Conservation (phyloP, 2,888 invertebrate genomes). For the Scotopteryx bipunctaria region DNA sequence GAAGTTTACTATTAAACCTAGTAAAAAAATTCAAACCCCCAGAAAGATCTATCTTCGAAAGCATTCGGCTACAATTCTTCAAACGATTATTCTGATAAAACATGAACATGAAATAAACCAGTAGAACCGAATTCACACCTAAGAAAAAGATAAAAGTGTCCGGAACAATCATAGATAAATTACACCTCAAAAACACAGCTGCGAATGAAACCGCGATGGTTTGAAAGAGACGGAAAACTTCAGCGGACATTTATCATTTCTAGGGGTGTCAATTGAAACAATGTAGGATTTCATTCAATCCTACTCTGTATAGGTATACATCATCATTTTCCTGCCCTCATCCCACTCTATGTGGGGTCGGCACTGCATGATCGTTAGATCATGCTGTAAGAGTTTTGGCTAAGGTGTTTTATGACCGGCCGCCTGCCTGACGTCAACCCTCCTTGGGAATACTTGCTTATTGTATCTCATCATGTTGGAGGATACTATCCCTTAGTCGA, state of each 20-base stretch:
- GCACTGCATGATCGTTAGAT: too few relatives aligned
- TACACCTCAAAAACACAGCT: constrained; percentile 64
- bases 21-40: constrained; percentile 1
- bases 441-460: too few relatives aligned
- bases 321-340: too few relatives aligned
- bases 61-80: constrained; percentile 14
- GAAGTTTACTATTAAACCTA: too few relatives aligned
- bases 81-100: constrained; percentile 14
- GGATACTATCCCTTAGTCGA: too few relatives aligned
- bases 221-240: constrained; percentile 41
- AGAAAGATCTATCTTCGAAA: background rate
- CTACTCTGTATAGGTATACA: too few relatives aligned
- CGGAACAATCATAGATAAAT: constrained; percentile 69
- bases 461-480: too few relatives aligned
- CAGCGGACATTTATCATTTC: constrained; percentile 72
- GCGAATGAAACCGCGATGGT: constrained; percentile 46
- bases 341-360: too few relatives aligned
- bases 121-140: constrained; percentile 30
- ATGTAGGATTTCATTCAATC: background rate
- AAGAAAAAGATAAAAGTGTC: constrained; percentile 65
- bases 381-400: too few relatives aligned
- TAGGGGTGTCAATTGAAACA: constrained; percentile 20
- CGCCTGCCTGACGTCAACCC: too few relatives aligned
- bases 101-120: constrained; percentile 27
- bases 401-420: too few relatives aligned